Evolutionary conservation across 2,797 vertebrate genomes (phyloP).

Genomic region (Poeciliopsis presidionis): DNA sequence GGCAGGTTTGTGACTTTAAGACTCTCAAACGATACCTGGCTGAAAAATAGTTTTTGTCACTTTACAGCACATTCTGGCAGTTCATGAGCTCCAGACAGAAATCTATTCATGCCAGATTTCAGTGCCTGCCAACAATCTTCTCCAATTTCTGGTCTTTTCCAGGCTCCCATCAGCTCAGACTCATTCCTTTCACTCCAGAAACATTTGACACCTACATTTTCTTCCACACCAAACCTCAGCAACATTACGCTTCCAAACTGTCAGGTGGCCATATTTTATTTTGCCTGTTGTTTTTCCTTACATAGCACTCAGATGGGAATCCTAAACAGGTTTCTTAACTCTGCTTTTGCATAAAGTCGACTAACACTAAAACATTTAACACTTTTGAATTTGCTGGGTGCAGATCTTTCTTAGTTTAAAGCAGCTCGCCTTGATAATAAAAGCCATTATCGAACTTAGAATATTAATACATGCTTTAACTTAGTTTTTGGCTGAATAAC

Average conservation of each 20-base stretch:
- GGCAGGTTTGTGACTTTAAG: not conserved
- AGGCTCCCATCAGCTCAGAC: not conserved
- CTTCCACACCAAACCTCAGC: not conserved
- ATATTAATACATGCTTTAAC: not conserved
- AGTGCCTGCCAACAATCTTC: not conserved
- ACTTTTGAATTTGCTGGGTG: too few species aligned
- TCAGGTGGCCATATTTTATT: not conserved
- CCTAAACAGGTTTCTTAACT: not conserved
- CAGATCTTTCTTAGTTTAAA: not conserved
- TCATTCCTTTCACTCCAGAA: not conserved
- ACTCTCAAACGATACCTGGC: not conserved
- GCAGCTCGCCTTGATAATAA: not conserved
- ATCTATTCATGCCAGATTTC: not conserved
- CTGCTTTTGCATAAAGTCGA: too few species aligned
- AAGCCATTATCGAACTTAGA: not conserved
- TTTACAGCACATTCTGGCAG: not conserved
- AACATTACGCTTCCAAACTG: not conserved
- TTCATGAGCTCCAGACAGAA: not conserved
- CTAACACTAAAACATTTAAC: too few species aligned
- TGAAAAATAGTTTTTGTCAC: not conserved
- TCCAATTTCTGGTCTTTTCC: not conserved
- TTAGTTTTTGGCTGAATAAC: not conserved
- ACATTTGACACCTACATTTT: not conserved
- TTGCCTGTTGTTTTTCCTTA: not conserved
- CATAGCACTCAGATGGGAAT: not conserved